Evolutionary conservation across 2,113 vertebrate genomes (phyloP).

Genomic region (Mastomys natalensis): DNA sequence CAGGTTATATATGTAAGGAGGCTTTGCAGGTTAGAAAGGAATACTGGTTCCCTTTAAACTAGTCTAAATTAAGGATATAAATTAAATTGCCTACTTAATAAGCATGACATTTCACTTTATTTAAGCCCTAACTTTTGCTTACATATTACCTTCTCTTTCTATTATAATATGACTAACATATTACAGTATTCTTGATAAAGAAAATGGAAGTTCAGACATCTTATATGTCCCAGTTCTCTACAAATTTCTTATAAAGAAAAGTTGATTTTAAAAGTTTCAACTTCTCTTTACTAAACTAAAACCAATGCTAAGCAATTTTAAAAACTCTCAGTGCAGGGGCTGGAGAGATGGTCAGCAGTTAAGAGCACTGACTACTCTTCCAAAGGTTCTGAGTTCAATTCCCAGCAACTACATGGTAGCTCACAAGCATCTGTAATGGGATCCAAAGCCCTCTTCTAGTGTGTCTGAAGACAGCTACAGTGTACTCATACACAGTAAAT

Average conservation of each 20-base stretch:
- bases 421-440: no score
- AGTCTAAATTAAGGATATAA: constrained; percentile 36
- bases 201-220: constrained; percentile 14
- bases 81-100: constrained; percentile 33
- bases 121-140: constrained; percentile 30
- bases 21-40: constrained; percentile 14
- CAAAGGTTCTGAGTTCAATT: no score
- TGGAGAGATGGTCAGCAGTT: no score
- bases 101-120: constrained; percentile 30
- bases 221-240: not conserved
- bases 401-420: no score
- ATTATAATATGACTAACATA: not conserved
- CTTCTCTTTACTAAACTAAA: constrained; percentile 62
- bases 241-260: constrained; percentile 27
- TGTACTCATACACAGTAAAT: no score
- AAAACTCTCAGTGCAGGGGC: not conserved
- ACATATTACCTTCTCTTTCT: not conserved
- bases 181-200: constrained; percentile 34
- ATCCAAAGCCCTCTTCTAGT: no score
- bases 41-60: constrained; percentile 52
- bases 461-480: no score
- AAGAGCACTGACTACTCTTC: no score
- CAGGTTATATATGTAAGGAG: constrained; percentile 52
- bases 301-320: not conserved
- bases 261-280: constrained; percentile 48